These are phyloP conservation scores for Silurus lanzhouensis DNA, from an alignment of 2,797 vertebrate species.

Conservation along the genomic window DNA sequence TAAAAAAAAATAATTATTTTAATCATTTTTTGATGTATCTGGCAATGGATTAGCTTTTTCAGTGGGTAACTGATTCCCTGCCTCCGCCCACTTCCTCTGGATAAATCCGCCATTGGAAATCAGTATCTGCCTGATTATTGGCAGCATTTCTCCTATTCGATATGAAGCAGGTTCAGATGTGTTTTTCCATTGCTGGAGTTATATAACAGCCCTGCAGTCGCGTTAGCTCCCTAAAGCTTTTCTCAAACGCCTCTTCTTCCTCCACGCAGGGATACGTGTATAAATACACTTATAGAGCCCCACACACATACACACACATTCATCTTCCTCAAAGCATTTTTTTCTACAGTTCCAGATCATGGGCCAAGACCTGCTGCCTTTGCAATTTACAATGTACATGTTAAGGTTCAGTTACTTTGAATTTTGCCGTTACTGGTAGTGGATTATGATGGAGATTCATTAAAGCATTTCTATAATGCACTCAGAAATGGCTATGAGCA, in stretches of 20 bases:
- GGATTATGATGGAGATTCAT: not conserved
- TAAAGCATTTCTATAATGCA: not conserved
- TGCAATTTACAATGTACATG: not conserved
- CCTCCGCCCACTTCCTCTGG: constrained; percentile 4
- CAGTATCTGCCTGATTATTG: constrained; percentile 1
- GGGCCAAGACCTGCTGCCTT: not conserved
- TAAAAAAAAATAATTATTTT: not conserved
- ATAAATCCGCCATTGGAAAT: not conserved
- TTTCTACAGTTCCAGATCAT: not conserved
- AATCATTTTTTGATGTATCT: not conserved
- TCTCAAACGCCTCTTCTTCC: constrained; percentile 15
- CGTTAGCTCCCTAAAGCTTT: constrained; percentile 28
- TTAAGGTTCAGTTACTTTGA: not conserved
- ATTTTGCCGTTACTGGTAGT: not conserved
- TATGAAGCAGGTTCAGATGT: not conserved
- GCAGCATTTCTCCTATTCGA: constrained; percentile 1
- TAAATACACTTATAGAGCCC: constrained; percentile 1
- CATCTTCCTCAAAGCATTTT: not conserved
- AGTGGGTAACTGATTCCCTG: not conserved
- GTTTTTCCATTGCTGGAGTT: constrained; percentile 6
- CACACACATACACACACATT: not conserved
- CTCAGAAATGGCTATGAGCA: not conserved
- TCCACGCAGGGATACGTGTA: not conserved
- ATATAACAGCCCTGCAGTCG: constrained; percentile 30
- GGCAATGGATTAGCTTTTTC: not conserved